Evolutionary conservation across 2,888 invertebrate genomes (phyloP), one percentile per base, ranked within the genome.

Genomic region (Archaeoteleia sp.): DNA sequence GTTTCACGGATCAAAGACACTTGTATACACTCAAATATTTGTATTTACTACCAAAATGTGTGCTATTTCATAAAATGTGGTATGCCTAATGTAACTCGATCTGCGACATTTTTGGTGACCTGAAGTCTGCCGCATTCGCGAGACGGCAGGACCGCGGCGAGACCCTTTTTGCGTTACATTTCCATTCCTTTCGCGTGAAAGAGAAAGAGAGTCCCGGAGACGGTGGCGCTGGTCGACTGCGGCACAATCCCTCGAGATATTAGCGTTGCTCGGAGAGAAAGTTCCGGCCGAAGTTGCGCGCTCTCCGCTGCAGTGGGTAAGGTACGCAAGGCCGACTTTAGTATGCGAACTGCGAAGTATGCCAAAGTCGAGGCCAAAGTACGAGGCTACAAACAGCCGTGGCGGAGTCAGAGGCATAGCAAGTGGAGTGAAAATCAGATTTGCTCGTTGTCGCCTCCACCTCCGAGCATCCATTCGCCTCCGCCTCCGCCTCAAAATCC

Each of bases 391-490:
- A 70, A 71, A 65, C 60, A 68, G 73, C 73, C 51, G 49, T 25
- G 14, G 63, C 48, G 63, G 61, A 73, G 75, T 70, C 73, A 75
- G 74, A 74, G 71, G 75, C 73, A 77, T 72, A 74, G 79, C 80
- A 78, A 81, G 82, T 80, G 80, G 76, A 83, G 80, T 79, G 82
- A 83, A 82, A 84, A 83, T 83, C 82, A 83, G 83, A 84, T 84
- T 84, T 84, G 75, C 81, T 80, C 82, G 82, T 83, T 84, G 83
- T 83, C 83, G 81, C 83, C 83, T 82, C 80, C 73, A 76, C 75
- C 76, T 37, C 46, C 54, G 58, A 23, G 61, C 45, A 60, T 42
- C 54, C 62, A 57, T 60, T 61, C 61, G 55, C 40, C 14, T 35
- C 55, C 43, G 20, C 55, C 46, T 46, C 42, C 20, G 5, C 20